These are phyloP conservation scores for Suncus etruscus DNA, from an alignment of 2,113 vertebrate genomes.

Conservation along the genomic window DNA sequence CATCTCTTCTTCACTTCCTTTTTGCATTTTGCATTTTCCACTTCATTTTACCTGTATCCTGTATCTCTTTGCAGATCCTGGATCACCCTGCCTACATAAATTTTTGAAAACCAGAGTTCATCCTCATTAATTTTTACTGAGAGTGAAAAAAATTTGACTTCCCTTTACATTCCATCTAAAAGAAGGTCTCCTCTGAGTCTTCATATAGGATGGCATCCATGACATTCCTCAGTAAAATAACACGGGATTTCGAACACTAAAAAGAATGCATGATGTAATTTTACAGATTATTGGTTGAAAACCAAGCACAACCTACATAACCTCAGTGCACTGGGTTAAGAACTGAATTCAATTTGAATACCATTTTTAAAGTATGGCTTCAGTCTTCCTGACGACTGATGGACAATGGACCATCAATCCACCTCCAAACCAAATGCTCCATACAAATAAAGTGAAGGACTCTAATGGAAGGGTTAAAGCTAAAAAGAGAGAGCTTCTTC, in stretches of 20 bases:
- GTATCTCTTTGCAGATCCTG: too few relatives aligned
- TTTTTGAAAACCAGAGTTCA: neutral
- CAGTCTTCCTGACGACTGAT: neutral
- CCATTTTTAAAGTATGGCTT: neutral
- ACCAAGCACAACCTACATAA: neutral
- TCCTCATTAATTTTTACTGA: neutral
- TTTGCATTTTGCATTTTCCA: neutral
- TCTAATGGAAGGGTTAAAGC: neutral
- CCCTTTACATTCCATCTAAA: neutral
- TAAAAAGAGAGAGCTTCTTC: neutral
- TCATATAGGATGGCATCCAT: neutral
- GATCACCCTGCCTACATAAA: neutral
- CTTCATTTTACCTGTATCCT: too few relatives aligned
- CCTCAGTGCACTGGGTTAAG: neutral
- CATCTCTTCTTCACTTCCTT: neutral
- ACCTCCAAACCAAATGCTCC: neutral
- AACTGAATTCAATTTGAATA: neutral
- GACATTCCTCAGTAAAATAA: too few relatives aligned
- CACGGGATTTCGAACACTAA: neutral
- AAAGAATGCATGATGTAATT: neutral
- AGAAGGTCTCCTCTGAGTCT: neutral
- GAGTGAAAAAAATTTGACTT: too few relatives aligned
- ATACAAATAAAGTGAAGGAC: neutral
- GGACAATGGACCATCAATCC: neutral
- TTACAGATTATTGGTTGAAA: neutral